Base-by-base conservation (phyloP, 2,797 vertebrate species). In the Apogon talboti region DNA sequence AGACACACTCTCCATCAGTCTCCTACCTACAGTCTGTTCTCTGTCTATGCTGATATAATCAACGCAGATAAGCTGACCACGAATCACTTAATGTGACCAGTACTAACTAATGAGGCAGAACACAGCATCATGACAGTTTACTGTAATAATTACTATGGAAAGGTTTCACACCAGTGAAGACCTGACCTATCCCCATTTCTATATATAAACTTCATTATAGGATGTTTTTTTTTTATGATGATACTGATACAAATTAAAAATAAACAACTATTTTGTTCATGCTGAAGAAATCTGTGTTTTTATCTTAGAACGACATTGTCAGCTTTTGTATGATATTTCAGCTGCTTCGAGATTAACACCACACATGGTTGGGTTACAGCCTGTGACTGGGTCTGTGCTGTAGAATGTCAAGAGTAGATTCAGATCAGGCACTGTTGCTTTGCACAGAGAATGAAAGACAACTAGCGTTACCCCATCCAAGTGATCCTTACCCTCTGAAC, bases 1-100 rank as follows among this genome's bases (percentile, higher is more conserved):
- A 33, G 62, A 50, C 48, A 54, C 45, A 11, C 42, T 11, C 68
- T 74, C 54, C 47, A 28, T 56, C 69, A 64, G 47, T 71, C 72
- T 84, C 60, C 74, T 79, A 57, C 67, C 47, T 67, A 70, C 71
- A 79, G 74, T 76, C 69, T 86, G 76, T 71, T 82, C 65, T 70
- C 48, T 50, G 64, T 78, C 64, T 74, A 33, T 64, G 61, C 78
- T 70, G 68, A 78, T 75, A 75, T 68, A 78, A 82, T 89, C 83
- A 80, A 41, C 51, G 3, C 43, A 66, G 60, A 81, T 78, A 54
- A 76, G 48, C 69, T 71, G 72, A 82, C 66, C 65, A 74, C n/a
- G 14, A 84, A 64, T 77, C 65, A 67, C 52, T 86, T 79, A 61
- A 76, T 73, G 73, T 52, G 70, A 66, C 54, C 49, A 48, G 33